Base-by-base conservation (phyloP, 2,797 vertebrate genomes). In the Cyprinella venusta region DNA sequence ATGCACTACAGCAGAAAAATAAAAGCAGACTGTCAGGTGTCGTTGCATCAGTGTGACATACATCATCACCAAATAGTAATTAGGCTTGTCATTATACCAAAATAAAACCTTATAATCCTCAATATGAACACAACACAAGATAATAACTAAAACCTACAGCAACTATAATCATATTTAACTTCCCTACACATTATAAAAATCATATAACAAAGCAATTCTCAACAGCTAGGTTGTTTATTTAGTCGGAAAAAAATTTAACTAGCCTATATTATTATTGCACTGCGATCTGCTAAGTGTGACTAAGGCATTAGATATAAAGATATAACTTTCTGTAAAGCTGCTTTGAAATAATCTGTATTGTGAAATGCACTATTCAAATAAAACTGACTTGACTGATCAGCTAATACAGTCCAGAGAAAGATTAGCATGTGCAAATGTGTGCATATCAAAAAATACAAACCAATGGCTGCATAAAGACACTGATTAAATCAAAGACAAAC, bases 1-100 rank as follows among this genome's bases (percentile, higher is more conserved):
- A 75, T 81, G 72, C 65, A 78, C 76, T 78, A 76, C 36, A 21
- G 67, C 26, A n/a, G n/a, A n/a, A n/a, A n/a, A n/a, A n/a, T n/a
- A n/a, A n/a, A n/a, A n/a, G n/a, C n/a, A 50, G 65, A 56, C 18
- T 1, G 74, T 67, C 19, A 61, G 19, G 10, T 48, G 79, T 30
- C 72, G 50, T 54, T 64, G 12, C 56, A 67, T 76, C 70, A 52
- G 70, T 52, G 70, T 52, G 16, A 33, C 69, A 52, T 45, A 13
- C 26, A 19, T 36, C 26, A 30, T 33, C 26, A 19, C 9, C 19
- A 18, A 52, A 52, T 33, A 33, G 26, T 13, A 50, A 12, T 52
- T 13, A 72, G 26, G 26, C 5, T 33, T 0, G 18, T 54, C 48
- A 72, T 5, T 50, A 50, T 3, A 72, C 5, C 26, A 52, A 30